Evolutionary conservation across 2,888 invertebrate genomes (phyloP), one percentile per base, ranked within the genome.

Genomic region (Heliconius sara): DNA sequence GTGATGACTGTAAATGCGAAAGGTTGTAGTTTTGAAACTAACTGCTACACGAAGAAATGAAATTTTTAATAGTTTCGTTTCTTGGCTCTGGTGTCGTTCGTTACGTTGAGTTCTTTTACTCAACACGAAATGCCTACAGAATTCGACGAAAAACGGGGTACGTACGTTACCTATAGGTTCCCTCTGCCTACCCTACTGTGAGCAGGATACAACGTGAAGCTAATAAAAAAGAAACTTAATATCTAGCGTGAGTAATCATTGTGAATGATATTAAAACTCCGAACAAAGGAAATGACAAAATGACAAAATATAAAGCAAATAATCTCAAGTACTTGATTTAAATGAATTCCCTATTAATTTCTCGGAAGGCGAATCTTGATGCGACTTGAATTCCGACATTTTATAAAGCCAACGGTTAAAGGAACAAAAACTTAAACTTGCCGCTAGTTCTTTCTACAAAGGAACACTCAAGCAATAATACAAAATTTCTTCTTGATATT

Each of bases 321-420:
- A 39, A 30, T 12, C 12, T 39, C 5, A 39, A 68, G n/a, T 68
- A n/a, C 12, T 7, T 34, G 5, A 39, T n/a, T 34, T 67, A 67
- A 67, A 67, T 34, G 67, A 67, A 67, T 67, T 67, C 34, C 34
- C 67, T 34, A 67, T 68, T 68, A 68, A 68, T 39, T 22, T 22
- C 39, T n/a, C 25, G 16, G 43, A 7, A 43, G 9, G 70, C 16
- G 13, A 68, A 70, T 70, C 43, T 70, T 70, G 47, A 25, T 70
- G 70, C 70, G 25, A 25, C 25, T 70, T 43, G 70, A 70, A 25
- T 25, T 47, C 25, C 9, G 70, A 43, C 43, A 25, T 70, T 70
- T 70, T 43, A 70, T 70, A 70, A 70, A 70, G 43, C 70, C 43
- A 16, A 70, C 70, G 25, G 39, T 70, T 43, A 70, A 47, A 47